phyloP scores from a whole-genome alignment of 1,140 invertebrate genomes.

The Halesus radiatus region DNA sequence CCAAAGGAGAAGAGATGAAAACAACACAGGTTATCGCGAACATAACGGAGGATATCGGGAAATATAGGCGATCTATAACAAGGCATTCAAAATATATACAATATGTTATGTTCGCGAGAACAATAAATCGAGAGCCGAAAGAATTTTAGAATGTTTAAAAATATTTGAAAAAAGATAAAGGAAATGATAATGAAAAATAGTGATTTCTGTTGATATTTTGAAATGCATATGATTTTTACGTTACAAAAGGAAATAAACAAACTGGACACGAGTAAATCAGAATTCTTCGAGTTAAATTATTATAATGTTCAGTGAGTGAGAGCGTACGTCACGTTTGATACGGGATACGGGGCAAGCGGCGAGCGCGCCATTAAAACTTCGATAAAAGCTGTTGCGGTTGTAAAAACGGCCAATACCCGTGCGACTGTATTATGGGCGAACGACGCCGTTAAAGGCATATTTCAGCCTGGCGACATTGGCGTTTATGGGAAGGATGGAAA shows the following conservation, averaged over 20 bases:
- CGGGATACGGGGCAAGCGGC: neutral
- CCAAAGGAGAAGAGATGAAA: no score
- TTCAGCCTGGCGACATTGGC: slow-evolving; percentile 35
- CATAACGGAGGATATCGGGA: no score
- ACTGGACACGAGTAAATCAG: neutral
- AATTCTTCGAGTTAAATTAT: neutral
- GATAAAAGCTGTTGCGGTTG: slow-evolving; percentile 51
- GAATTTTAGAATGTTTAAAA: no score
- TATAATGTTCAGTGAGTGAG: neutral
- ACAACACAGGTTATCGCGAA: no score
- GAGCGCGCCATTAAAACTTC: slow-evolving; percentile 50
- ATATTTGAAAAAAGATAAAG: no score
- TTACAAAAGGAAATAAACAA: neutral
- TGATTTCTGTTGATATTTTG: no score
- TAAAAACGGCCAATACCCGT: slow-evolving; percentile 47
- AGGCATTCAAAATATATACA: no score
- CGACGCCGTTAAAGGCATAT: slow-evolving; percentile 38
- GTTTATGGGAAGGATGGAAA: slow-evolving; percentile 17
- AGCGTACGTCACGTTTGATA: slow-evolving; percentile 30
- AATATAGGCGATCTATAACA: no score
- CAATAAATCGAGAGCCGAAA: no score
- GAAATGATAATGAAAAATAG: no score
- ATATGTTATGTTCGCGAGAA: no score
- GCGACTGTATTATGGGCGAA: slow-evolving; percentile 43
- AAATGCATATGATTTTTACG: no score